A percentile compares a stretch with the other conserved stretches of the same genome.
These are phyloP conservation scores for Eulemur mongoz DNA, from an alignment of 2,797 vertebrate genomes.

Conservation along the genomic window DNA sequence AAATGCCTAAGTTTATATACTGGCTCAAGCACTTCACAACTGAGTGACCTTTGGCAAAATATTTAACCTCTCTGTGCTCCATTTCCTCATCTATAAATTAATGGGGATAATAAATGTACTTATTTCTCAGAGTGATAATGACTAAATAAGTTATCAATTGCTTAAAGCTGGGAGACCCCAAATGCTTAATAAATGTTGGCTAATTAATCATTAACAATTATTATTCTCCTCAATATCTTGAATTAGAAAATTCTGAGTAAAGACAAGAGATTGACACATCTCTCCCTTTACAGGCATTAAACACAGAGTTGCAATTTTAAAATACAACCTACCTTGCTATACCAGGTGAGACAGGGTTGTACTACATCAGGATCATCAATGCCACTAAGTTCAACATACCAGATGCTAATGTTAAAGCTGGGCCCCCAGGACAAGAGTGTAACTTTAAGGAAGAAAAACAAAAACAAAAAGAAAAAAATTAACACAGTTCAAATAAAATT, in stretches of 20 bases:
- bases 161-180: constrained; percentile 25
- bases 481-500: constrained; percentile 60
- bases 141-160: constrained; percentile 4
- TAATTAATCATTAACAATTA: constrained; percentile 2
- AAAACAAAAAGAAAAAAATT: constrained; percentile 30
- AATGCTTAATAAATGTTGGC: background rate
- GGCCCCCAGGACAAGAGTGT: constrained; percentile 99
- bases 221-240: constrained; percentile 21
- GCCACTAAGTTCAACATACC: constrained; percentile 99
- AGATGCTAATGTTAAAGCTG: constrained; percentile 99
- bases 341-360: constrained; percentile 99
- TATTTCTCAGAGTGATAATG: background rate
- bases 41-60: constrained; percentile 5
- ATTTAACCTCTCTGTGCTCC: background rate
- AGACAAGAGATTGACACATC: background rate
- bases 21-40: background rate
- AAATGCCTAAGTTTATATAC: background rate
- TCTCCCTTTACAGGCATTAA: constrained; percentile 12
- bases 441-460: constrained; percentile 86
- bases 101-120: background rate
- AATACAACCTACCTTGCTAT: constrained; percentile 95
- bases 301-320: constrained; percentile 63
- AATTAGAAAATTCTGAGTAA: constrained; percentile 18
- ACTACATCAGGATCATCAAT: constrained; percentile 99
- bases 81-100: constrained; percentile 40